Percentiles rank a stretch among this genome's conserved stretches.
phyloP scores from a whole-genome alignment of 2,797 vertebrate genomes.

The Chelidonichthys spinosus region DNA sequence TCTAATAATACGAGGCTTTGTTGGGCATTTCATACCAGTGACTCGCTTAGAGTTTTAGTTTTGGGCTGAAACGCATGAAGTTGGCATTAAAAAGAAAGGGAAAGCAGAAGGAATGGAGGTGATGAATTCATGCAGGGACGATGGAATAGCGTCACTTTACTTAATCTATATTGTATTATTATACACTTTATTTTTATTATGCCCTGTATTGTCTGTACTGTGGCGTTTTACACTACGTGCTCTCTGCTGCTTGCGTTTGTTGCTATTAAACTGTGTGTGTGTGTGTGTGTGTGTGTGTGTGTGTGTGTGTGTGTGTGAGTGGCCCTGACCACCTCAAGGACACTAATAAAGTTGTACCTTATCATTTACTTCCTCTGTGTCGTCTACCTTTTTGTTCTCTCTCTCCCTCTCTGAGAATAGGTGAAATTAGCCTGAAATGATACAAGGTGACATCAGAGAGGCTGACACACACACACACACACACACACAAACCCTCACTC shows the following conservation, averaged over 20 bases:
- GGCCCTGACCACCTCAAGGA: slow-evolving; percentile 56
- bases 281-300: slow-evolving; percentile 5
- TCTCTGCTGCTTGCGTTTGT: slow-evolving; percentile 18
- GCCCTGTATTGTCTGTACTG: background rate
- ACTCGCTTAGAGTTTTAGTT: slow-evolving; percentile 34
- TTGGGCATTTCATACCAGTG: slow-evolving; percentile 43
- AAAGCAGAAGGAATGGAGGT: background rate
- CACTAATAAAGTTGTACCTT: slow-evolving; percentile 73
- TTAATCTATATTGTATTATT: background rate
- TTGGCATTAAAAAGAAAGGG: background rate
- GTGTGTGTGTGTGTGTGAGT: slow-evolving; percentile 12
- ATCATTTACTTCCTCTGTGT: slow-evolving; percentile 69
- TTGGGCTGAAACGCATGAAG: slow-evolving; percentile 13
- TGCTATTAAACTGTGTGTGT: slow-evolving; percentile 36
- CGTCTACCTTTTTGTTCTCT: slow-evolving; percentile 60
- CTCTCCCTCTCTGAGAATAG: slow-evolving; percentile 70
- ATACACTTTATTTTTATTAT: background rate
- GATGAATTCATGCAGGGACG: background rate
- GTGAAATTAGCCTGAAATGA: slow-evolving; percentile 84
- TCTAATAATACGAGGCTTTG: slow-evolving; percentile 38
- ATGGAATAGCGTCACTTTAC: background rate
- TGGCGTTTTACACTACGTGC: background rate
- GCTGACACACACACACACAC: slow-evolving; percentile 40
- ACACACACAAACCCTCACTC: slow-evolving; percentile 40
- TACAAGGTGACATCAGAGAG: slow-evolving; percentile 83